A percentile compares a stretch with the other conserved stretches of the same genome.
phyloP scores from a whole-genome alignment of 2,113 vertebrate genomes.

The Ctenomys sociabilis region DNA sequence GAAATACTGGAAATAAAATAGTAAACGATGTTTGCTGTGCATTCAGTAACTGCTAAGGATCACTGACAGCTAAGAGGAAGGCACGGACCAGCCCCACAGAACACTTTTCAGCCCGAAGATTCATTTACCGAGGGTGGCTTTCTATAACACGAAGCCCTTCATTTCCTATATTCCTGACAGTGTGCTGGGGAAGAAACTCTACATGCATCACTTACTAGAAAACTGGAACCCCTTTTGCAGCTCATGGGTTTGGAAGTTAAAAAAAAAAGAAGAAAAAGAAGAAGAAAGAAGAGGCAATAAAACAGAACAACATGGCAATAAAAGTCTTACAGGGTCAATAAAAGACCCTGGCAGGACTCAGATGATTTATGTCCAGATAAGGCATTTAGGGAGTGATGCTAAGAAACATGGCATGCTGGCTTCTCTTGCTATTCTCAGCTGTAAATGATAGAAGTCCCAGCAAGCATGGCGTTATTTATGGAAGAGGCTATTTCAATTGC shows the following conservation, averaged over 20 bases:
- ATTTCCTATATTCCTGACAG: neutral
- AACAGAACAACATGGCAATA: constrained; percentile 44
- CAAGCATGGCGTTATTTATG: constrained; percentile 45
- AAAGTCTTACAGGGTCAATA: constrained; percentile 53
- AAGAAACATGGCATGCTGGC: neutral
- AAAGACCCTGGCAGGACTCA: neutral
- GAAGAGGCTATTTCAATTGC: constrained; percentile 1
- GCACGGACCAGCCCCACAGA: neutral
- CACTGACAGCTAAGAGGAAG: neutral
- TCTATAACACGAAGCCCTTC: neutral
- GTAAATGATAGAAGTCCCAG: neutral
- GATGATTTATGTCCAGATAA: neutral
- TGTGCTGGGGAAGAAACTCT: neutral
- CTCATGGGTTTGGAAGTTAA: constrained; percentile 5
- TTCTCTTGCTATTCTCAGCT: neutral
- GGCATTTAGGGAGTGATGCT: neutral
- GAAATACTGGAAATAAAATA: constrained; percentile 30
- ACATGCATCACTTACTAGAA: neutral
- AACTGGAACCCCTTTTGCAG: constrained; percentile 45
- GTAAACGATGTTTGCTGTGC: neutral
- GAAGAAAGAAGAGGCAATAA: constrained; percentile 54
- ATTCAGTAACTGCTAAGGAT: neutral
- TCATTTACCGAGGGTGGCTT: neutral
- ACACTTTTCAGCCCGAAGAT: neutral
- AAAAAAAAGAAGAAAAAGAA: constrained; percentile 9